Conservation (phyloP, 2,888 invertebrate species). For the Megalurothrips usitatus region DNA sequence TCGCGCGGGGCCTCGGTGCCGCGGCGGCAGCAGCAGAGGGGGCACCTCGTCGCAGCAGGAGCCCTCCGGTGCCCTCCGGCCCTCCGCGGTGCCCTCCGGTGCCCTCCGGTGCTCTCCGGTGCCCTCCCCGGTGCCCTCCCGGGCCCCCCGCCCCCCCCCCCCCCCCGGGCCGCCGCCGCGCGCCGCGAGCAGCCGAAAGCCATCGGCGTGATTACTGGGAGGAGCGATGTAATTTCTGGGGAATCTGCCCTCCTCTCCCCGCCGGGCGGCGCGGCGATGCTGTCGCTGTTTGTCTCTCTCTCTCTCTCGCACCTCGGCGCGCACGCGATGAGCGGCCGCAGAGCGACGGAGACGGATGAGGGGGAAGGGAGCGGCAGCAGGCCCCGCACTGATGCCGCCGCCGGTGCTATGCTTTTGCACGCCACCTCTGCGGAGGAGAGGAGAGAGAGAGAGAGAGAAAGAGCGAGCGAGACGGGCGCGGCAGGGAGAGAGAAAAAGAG, state of each 20-base stretch:
- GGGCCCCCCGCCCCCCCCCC: neutral
- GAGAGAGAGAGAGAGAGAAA: neutral
- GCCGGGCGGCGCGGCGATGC: neutral
- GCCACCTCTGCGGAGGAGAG: no score
- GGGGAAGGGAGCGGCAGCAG: neutral
- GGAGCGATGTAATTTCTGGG: conserved; percentile 9
- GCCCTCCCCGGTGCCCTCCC: neutral
- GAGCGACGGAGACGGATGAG: neutral
- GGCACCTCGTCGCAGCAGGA: neutral
- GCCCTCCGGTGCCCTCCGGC: neutral
- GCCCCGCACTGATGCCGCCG: no score
- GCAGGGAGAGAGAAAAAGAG: neutral
- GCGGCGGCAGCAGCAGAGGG: no score
- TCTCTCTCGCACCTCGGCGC: neutral
- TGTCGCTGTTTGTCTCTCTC: no score
- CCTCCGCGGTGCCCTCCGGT: neutral
- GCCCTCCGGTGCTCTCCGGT: neutral
- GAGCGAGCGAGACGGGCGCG: neutral
- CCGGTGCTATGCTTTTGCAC: no score
- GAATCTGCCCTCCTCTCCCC: neutral
- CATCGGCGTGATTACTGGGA: neutral
- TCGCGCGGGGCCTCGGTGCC: no score
- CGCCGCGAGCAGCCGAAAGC: neutral
- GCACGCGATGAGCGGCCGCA: neutral
- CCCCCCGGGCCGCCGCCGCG: neutral